Base-by-base conservation (phyloP, 2,888 invertebrate species). In the Prenolepis imparis region DNA sequence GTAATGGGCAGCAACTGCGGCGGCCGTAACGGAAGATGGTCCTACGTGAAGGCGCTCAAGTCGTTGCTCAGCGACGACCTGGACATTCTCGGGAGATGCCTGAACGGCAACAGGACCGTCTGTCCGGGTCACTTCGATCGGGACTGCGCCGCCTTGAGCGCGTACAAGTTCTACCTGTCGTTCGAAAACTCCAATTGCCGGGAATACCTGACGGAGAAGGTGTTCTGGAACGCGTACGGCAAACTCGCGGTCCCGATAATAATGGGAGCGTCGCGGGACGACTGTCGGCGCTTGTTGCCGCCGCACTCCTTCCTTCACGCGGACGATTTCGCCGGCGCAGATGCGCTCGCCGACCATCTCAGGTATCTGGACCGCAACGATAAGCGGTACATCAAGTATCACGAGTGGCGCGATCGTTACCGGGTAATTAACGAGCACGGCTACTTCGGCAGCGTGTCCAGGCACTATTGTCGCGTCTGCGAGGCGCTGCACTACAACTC, bases 151-250 rank as follows among this genome's bases (percentile, higher is more conserved):
- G 87, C 93, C 8, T 93, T 97, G 63, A 93, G 95, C 0, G 90
- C 95, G 11, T 97, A 97, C 93, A 95, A 96, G 89, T 97, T 97
- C 92, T 97, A 97, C 90, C 93, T 97, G 61, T 96, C 97, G 0
- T 96, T 97, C 87, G 97, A 97, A 93, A 97, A 97, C 91, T 96
- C 96, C 0, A 96, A 96, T 88, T 97, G 97, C 91, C 95, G 95
- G 8, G 96, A 97, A 91, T 97, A 97, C 90, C 93, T 97, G 66
- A 97, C 97, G 0, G 97, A 97, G 91, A 97, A 97, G 92, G 92
- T 96, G 0, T 97, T 96, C 94, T 96, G 96, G 95, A 96, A 97
- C 88, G 96, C 96, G 0, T 97, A 96, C 89, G 91, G 94, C 1
- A 97, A 96, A 92, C 95, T 96, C 21, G 95, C 96, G 0, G 96